These are phyloP conservation scores for Synanthedon formicaeformis DNA, from an alignment of 2,888 invertebrate genomes.

Conservation along the genomic window DNA sequence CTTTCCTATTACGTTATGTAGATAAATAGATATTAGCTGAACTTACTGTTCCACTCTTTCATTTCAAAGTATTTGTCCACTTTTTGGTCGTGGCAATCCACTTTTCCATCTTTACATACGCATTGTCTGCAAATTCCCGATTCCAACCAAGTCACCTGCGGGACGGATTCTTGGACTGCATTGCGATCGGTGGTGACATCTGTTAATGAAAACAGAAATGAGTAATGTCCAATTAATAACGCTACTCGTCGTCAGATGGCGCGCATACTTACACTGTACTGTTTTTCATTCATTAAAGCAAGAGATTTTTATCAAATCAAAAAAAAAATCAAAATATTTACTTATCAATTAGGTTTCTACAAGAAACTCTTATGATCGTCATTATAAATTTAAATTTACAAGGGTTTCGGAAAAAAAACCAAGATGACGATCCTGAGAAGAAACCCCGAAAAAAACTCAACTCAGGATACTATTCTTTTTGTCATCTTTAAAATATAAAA, in stretches of 20 bases:
- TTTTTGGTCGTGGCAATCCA: slow-evolving; percentile 67
- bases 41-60: slow-evolving; percentile 67
- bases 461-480: too few relatives aligned
- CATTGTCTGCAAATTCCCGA: slow-evolving; percentile 68
- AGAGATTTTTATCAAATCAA: too few relatives aligned
- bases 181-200: slow-evolving; percentile 11
- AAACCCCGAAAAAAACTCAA: too few relatives aligned
- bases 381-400: too few relatives aligned
- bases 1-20: neutral
- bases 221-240: slow-evolving; percentile 23
- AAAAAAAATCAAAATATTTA: too few relatives aligned
- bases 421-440: too few relatives aligned
- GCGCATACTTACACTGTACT: too few relatives aligned
- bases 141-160: slow-evolving; percentile 14
- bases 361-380: too few relatives aligned
- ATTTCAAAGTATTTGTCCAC: slow-evolving; percentile 61
- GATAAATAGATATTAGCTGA: neutral
- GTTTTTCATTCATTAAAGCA: too few relatives aligned
- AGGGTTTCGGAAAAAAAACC: too few relatives aligned
- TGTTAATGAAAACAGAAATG: slow-evolving; percentile 19
- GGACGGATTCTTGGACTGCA: slow-evolving; percentile 9
- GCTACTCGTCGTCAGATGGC: neutral
- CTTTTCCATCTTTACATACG: slow-evolving; percentile 50
- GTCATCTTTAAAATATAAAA: too few relatives aligned
- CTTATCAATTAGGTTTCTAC: too few relatives aligned